A percentile compares a stretch with the other conserved stretches of the same genome.
phyloP scores from a whole-genome alignment of 64 coral and sea anemone genomes.

The Astreopora myriophthalma region DNA sequence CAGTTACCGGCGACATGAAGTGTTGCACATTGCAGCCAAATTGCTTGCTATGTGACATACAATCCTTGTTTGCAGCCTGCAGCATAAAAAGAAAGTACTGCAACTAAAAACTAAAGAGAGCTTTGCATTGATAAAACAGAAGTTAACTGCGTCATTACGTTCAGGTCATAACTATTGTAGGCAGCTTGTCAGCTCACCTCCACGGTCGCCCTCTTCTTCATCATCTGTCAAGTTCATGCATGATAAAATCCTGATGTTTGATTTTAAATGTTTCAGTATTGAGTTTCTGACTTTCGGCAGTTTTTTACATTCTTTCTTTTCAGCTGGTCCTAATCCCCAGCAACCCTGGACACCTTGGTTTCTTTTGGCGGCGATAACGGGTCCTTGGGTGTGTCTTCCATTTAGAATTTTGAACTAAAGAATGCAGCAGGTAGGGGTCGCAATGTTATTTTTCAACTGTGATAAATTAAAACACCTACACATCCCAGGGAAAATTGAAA shows the following conservation, averaged over 20 bases:
- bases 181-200: too few relatives aligned
- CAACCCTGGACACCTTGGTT: background rate
- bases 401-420: background rate
- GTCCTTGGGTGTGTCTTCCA: background rate
- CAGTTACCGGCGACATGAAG: background rate
- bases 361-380: too few relatives aligned
- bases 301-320: constrained; percentile 8
- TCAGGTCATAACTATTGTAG: too few relatives aligned
- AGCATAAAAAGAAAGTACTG: background rate
- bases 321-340: background rate
- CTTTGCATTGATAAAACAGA: too few relatives aligned
- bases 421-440: background rate
- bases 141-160: too few relatives aligned
- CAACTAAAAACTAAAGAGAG: background rate
- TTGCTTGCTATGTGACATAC: background rate
- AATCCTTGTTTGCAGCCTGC: background rate
- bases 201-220: background rate
- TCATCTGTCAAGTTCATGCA: background rate
- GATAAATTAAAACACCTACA: background rate
- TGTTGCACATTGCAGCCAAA: background rate
- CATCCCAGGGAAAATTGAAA: background rate
- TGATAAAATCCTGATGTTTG: constrained; percentile 7
- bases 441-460: background rate
- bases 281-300: constrained; percentile 28
- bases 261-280: constrained; percentile 45